Percentiles rank a stretch among this genome's conserved stretches.
Evolutionary conservation across 2,888 invertebrate genomes (phyloP).

Genomic region (Tribolium freemani): DNA sequence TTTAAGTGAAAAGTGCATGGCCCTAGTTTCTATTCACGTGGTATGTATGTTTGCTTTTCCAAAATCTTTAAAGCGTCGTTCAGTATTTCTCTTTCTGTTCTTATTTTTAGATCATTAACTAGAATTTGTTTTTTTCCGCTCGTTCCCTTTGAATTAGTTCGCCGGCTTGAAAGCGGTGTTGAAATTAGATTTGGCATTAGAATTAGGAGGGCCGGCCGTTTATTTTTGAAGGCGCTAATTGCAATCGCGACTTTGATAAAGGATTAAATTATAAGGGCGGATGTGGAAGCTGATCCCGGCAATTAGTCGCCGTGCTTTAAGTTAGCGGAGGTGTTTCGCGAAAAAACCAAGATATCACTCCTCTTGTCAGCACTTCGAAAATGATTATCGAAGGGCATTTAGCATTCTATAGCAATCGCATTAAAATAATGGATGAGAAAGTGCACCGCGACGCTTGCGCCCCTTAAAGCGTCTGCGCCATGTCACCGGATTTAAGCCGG

Average conservation of each 20-base stretch:
- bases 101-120: no score
- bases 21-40: no score
- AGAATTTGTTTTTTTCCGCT: background rate
- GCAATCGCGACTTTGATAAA: conserved; percentile 17
- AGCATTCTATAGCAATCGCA: conserved; percentile 62
- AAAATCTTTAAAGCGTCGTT: no score
- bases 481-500: conserved; percentile 56
- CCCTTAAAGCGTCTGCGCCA: conserved; percentile 54
- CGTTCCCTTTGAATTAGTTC: background rate
- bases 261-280: conserved; percentile 24
- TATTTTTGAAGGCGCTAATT: conserved; percentile 11
- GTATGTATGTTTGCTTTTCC: no score
- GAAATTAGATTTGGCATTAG: conserved; percentile 11
- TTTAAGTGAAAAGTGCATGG: no score
- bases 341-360: conserved; percentile 31
- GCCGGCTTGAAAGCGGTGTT: background rate
- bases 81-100: no score
- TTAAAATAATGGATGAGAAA: conserved; percentile 63
- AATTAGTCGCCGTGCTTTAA: conserved; percentile 37
- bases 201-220: background rate
- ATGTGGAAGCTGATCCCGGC: conserved; percentile 22
- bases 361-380: conserved; percentile 52
- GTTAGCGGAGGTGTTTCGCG: conserved; percentile 10
- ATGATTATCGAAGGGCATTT: conserved; percentile 60
- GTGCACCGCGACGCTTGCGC: conserved; percentile 58